phyloP scores from a whole-genome alignment of 2,113 vertebrate species.

The Nicator chloris region DNA sequence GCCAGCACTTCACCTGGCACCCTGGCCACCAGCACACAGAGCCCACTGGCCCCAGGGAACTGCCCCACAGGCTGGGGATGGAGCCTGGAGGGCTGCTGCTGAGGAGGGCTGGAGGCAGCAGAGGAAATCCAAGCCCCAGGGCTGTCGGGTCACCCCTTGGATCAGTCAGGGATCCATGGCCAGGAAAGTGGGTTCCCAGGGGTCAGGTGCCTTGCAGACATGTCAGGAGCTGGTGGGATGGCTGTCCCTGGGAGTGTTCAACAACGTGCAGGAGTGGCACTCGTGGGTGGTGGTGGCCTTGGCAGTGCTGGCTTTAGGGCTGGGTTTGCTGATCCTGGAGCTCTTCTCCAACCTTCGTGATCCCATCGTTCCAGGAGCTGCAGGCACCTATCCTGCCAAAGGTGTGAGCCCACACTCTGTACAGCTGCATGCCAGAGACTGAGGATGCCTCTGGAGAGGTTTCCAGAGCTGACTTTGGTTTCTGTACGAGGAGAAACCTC shows the following conservation, averaged over 20 bases:
- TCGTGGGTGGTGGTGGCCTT: neutral
- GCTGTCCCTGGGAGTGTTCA: no score
- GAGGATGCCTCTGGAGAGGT: neutral
- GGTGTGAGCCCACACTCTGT: accelerated
- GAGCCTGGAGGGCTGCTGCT: neutral
- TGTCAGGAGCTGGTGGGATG: neutral
- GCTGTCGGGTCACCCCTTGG: neutral
- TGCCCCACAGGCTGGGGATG: neutral
- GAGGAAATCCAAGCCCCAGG: neutral
- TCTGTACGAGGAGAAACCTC: neutral
- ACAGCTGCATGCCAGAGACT: neutral
- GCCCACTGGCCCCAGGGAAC: neutral
- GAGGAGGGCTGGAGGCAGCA: neutral
- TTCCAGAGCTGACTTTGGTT: neutral
- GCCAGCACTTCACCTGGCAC: neutral
- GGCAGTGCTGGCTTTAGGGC: neutral
- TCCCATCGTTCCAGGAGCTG: neutral
- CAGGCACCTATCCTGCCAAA: accelerated
- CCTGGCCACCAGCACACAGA: neutral
- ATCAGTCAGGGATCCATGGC: neutral
- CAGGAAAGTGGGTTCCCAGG: neutral
- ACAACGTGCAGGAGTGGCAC: neutral
- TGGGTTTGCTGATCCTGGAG: neutral
- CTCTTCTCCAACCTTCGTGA: neutral
- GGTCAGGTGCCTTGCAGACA: neutral